Conservation (phyloP, 2,113 vertebrate species). For the Dicrurus megarhynchus region DNA sequence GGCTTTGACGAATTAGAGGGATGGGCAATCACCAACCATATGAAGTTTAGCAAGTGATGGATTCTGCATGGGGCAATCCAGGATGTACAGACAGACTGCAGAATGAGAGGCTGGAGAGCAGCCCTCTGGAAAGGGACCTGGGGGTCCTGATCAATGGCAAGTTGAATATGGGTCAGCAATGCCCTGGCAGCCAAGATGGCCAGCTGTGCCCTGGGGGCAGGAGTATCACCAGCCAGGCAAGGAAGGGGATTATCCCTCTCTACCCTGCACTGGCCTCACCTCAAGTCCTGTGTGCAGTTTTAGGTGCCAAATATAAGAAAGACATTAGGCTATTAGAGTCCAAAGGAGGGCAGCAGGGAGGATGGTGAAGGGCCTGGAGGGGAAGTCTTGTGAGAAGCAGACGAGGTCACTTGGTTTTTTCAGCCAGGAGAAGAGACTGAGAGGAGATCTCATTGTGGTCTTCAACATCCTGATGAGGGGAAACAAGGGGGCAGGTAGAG, state of each 20-base stretch:
- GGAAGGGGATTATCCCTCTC: neutral
- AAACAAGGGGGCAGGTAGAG: neutral
- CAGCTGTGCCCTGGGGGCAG: neutral
- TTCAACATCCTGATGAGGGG: neutral
- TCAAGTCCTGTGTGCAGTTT: neutral
- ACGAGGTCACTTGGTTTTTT: neutral
- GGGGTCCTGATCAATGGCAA: neutral
- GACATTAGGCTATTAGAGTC: neutral
- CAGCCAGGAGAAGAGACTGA: neutral
- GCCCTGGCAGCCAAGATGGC: neutral
- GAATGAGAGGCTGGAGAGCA: neutral
- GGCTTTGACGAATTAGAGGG: neutral
- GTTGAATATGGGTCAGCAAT: neutral
- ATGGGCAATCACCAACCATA: neutral
- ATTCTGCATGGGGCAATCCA: neutral
- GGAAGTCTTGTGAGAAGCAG: neutral
- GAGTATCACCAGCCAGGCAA: rapidly evolving
- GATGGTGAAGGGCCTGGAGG: neutral
- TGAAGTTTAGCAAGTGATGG: neutral
- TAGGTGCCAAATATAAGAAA: neutral
- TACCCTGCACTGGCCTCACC: neutral
- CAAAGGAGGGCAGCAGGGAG: neutral
- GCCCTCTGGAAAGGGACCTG: neutral
- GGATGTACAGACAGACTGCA: neutral
- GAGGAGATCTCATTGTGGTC: too few relatives aligned